Conservation (phyloP, 2,113 vertebrate species). For the Azemiops feae region DNA sequence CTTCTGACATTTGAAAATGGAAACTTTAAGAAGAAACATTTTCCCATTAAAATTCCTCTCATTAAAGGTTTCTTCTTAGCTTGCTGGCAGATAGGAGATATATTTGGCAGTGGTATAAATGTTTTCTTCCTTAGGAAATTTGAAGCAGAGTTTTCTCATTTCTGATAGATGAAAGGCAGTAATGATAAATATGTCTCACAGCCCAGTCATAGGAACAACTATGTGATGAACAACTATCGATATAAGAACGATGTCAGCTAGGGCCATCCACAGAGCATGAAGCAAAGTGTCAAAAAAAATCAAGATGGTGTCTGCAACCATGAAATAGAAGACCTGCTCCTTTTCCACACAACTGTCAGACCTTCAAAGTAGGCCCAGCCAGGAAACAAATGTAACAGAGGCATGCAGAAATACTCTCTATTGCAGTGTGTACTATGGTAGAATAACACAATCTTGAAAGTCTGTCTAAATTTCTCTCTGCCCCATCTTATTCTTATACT, state of each 20-base stretch:
- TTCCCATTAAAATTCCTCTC: neutral
- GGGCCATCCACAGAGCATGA: neutral
- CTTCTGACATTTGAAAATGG: neutral
- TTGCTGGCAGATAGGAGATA: neutral
- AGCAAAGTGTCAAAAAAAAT: neutral
- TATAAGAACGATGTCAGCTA: neutral
- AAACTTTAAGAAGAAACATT: neutral
- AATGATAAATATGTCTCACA: neutral
- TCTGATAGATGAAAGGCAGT: neutral
- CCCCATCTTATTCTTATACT: neutral
- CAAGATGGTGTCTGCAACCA: neutral
- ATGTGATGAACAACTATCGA: neutral
- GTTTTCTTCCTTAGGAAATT: neutral
- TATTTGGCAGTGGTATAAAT: conserved; percentile 1
- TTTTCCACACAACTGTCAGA: neutral
- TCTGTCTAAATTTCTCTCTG: neutral
- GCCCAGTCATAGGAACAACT: neutral
- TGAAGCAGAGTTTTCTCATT: conserved; percentile 16
- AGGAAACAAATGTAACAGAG: neutral
- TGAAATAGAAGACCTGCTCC: neutral
- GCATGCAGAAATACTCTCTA: neutral
- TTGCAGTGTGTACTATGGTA: neutral
- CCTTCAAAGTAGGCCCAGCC: neutral
- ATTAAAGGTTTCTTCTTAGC: fast-evolving
- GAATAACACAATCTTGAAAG: neutral